Evolutionary conservation across 2,888 invertebrate species (phyloP).

Genomic region (Sphaerophoria rueppellii): DNA sequence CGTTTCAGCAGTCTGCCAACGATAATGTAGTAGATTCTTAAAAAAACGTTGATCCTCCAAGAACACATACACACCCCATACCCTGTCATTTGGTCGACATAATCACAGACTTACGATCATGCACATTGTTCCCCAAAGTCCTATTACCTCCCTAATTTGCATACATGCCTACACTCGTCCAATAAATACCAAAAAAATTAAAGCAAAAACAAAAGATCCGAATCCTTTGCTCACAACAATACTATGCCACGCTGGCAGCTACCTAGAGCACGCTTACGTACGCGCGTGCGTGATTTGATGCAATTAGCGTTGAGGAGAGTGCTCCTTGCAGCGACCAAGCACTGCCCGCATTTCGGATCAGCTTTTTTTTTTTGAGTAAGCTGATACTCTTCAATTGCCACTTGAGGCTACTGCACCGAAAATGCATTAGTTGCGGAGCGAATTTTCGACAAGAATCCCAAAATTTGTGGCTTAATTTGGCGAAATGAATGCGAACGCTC

Average conservation of each 20-base stretch:
- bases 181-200: background rate
- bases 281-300: conserved; percentile 69
- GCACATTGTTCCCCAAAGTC: conserved; percentile 48
- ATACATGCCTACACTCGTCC: conserved; percentile 26
- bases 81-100: conserved; percentile 56
- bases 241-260: conserved; percentile 63
- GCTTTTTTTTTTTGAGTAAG: background rate
- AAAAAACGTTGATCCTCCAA: conserved; percentile 37
- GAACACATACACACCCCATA: conserved; percentile 44
- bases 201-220: conserved; percentile 35
- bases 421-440: conserved; percentile 72
- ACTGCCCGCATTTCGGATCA: conserved; percentile 19
- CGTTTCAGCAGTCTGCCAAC: background rate
- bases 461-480: conserved; percentile 72
- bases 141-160: conserved; percentile 71
- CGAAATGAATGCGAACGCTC: conserved; percentile 17
- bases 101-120: conserved; percentile 64
- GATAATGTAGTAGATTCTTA: conserved; percentile 9
- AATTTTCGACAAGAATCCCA: conserved; percentile 51
- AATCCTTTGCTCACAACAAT: conserved; percentile 59
- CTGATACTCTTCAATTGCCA: conserved; percentile 51
- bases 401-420: conserved; percentile 67
- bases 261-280: conserved; percentile 69
- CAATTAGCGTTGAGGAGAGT: conserved; percentile 58
- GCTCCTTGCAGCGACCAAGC: background rate